Base-by-base conservation (phyloP, 1,140 invertebrate genomes). In the Solen grandis region DNA sequence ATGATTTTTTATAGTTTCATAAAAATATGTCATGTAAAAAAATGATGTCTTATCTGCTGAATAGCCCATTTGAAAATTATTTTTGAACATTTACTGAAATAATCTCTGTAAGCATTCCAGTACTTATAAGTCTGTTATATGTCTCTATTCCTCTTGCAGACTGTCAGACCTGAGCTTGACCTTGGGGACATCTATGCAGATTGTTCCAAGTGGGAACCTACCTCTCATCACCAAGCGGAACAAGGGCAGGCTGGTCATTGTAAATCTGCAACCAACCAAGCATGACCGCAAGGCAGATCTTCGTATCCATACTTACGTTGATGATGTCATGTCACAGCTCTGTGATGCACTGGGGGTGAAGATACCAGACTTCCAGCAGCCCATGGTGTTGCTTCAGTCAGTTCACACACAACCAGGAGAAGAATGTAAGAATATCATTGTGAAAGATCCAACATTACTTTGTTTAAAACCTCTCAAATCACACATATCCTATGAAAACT, bases 241-340 rank as follows among this genome's bases (percentile, higher is more conserved):
- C 90, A 95, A 95, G 95, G 97, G 62, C 0, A 96, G 96, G 93
- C 92, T 99, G 59, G 97, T 98, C 5, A 97, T 99, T 87, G 96
- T 98, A 69, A 99, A 99, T 93, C 93, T 99, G 36, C 99, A 99
- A 92, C 95, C 96, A 50, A 99, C 98, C 22, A 99, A 99, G 94
- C 96, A 98, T 94, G 97, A 99, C 88, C 97, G 96, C 87, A 97
- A 97, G 93, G 96, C 97, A 35, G 95, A 98, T 92, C 92, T 99
- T 62, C 94, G 97, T 63, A 97, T 99, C 83, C 95, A 97, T 88
- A 95, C 95, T 38, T 98, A 97, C 93, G 96, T 99, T 5, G 97
- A 99, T 92, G 94, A 95, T 81, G 94, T 99, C 41, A 94, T 99
- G 88, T 92, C 93, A 73, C 94, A 94, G 86, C 92, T 99, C 1